Base-by-base conservation (phyloP, 2,888 invertebrate genomes). In the Rhagophthalmus giganteus region DNA sequence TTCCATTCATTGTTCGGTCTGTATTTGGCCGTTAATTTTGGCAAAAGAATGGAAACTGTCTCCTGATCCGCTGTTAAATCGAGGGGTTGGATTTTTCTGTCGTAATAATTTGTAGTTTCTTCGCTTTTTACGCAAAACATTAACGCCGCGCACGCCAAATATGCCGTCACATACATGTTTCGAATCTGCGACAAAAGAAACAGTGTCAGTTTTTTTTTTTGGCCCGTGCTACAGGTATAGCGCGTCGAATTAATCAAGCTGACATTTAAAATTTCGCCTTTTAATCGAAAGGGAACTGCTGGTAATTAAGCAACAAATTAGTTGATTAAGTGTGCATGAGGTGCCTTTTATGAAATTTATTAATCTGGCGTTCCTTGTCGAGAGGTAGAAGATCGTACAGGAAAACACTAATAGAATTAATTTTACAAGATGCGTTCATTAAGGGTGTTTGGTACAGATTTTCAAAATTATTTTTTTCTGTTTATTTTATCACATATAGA, bases 21-120 rank as follows among this genome's bases (percentile, higher is more conserved):
- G 70, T 78, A 81, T 64, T 80, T 81, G n/a, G 78, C 78, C 15
- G 78, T 74, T 68, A 80, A 68, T 54, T 78, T 75, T 13, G 80
- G 78, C 54, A 79, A 67, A 16, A 78, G 76, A 67, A 80, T 82
- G 57, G 75, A 76, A 51, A 73, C 58, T 15, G 72, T 71, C 58
- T 76, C 75, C 62, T 71, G 71, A 50, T 75, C 74, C 24, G 70
- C 64, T 16, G 64, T 64, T 33, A 72, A 60, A 54, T 71, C 67
- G 26, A 70, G 55, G 2, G 72, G 68, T 45, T 71, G 69, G 54
- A 71, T 59, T 55, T 61, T 65, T 33, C 65, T 57, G 16, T 61
- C 63, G 47, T 61, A 64, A 45, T 61, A 62, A 40, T 55, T 61
- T 10, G 56, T 41, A 16, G 60, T 57, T 33, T 71, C 69, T 45